These are phyloP conservation scores for Meloidogyne chitwoodi DNA, from an alignment of 1,140 invertebrate genomes.

Conservation along the genomic window DNA sequence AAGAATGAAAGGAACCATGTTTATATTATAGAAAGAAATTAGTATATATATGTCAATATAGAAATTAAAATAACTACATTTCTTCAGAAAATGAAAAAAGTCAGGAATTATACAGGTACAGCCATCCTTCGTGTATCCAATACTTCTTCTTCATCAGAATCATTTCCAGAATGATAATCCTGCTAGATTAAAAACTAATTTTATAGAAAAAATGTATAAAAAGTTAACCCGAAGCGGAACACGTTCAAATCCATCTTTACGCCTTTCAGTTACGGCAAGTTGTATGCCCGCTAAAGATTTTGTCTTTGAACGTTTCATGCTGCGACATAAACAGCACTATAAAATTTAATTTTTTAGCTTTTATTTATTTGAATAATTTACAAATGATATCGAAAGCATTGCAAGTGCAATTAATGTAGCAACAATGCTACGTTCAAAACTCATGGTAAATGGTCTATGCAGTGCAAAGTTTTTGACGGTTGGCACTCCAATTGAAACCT, in stretches of 20 bases:
- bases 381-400: slow-evolving; percentile 33
- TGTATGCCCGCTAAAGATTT: not conserved
- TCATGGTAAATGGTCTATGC: slow-evolving; percentile 24
- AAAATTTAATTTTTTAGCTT: not conserved
- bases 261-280: not conserved
- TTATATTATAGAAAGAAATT: not conserved
- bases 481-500: slow-evolving; percentile 4
- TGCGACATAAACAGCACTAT: slow-evolving; percentile 25
- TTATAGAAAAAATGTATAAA: not conserved
- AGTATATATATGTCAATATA: not conserved
- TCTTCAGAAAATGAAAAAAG: too few species aligned
- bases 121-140: slow-evolving; percentile 13
- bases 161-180: slow-evolving; percentile 5
- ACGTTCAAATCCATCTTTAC: slow-evolving; percentile 43
- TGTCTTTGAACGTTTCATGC: slow-evolving; percentile 6
- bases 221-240: slow-evolving; percentile 39
- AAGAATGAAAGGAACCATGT: not conserved
- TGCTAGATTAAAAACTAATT: not conserved
- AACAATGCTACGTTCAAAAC: slow-evolving; percentile 18
- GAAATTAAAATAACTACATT: too few species aligned
- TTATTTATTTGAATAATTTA: slow-evolving; percentile 3
- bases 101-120: not conserved
- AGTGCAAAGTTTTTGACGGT: slow-evolving; percentile 21
- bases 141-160: slow-evolving; percentile 24
- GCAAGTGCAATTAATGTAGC: slow-evolving; percentile 29